phyloP scores from a whole-genome alignment of 2,888 invertebrate species.

The Candidula unifasciata region DNA sequence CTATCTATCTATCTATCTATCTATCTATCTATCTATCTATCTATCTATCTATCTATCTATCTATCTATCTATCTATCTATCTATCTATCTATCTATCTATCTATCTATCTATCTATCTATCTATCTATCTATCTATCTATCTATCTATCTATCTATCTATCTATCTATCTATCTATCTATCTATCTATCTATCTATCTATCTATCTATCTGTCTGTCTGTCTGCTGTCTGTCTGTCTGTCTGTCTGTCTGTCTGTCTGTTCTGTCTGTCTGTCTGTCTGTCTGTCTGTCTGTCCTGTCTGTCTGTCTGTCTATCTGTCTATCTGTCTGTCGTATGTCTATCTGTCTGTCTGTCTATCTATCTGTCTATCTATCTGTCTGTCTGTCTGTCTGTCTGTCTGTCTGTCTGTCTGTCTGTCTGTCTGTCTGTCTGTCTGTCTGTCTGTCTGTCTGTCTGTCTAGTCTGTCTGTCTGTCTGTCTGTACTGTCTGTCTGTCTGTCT shows the following conservation, averaged over 20 bases:
- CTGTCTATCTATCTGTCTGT: not conserved
- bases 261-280: not conserved
- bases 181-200: not conserved
- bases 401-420: not conserved
- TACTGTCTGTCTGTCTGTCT: too few relatives aligned
- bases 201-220: conserved; percentile 5
- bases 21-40: not conserved
- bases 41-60: not conserved
- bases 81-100: not conserved
- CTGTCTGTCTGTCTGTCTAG: not conserved
- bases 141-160: not conserved
- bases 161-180: not conserved
- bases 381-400: too few relatives aligned
- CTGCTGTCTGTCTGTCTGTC: not conserved
- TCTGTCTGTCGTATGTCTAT: not conserved
- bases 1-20: too few relatives aligned
- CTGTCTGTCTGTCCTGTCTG: not conserved
- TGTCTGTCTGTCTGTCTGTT: not conserved
- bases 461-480: not conserved
- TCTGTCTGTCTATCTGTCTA: not conserved
- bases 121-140: not conserved
- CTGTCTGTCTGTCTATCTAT: not conserved
- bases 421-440: not conserved
- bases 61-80: not conserved
- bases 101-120: not conserved